These are phyloP conservation scores for Acanthiza pusilla DNA, from an alignment of 2,797 vertebrate genomes.

Conservation along the genomic window DNA sequence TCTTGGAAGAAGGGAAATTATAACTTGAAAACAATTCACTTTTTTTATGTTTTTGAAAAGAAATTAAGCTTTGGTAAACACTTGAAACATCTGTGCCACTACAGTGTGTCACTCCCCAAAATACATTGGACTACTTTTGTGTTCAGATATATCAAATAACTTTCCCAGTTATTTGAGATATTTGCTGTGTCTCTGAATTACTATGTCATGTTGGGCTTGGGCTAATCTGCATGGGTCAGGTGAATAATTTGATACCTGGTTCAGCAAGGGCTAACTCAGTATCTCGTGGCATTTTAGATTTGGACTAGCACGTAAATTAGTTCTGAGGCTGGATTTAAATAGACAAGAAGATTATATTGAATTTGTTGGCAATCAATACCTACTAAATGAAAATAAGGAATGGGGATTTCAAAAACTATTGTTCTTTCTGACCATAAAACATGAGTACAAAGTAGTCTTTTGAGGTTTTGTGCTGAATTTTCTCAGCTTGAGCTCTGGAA, in stretches of 20 bases:
- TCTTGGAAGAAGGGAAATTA: background rate
- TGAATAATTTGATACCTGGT: background rate
- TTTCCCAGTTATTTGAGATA: background rate
- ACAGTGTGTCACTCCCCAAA: background rate
- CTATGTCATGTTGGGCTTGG: background rate
- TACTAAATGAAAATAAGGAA: background rate
- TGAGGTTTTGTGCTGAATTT: background rate
- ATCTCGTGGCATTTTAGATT: background rate
- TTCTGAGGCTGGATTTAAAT: background rate
- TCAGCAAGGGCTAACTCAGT: background rate
- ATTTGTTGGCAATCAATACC: background rate
- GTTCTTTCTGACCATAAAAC: background rate
- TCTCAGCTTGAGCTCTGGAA: background rate
- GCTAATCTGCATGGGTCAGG: background rate
- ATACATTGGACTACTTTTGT: background rate
- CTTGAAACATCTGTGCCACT: background rate
- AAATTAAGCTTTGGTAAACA: background rate
- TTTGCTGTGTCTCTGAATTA: background rate
- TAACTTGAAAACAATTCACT: background rate
- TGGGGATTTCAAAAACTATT: background rate
- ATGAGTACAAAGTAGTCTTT: rapidly evolving
- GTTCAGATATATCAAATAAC: background rate
- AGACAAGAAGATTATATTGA: background rate
- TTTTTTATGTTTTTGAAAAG: background rate
- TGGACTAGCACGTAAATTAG: background rate